Evolutionary conservation across 2,888 invertebrate species (phyloP).

Genomic region (Notocelia uddmanniana): DNA sequence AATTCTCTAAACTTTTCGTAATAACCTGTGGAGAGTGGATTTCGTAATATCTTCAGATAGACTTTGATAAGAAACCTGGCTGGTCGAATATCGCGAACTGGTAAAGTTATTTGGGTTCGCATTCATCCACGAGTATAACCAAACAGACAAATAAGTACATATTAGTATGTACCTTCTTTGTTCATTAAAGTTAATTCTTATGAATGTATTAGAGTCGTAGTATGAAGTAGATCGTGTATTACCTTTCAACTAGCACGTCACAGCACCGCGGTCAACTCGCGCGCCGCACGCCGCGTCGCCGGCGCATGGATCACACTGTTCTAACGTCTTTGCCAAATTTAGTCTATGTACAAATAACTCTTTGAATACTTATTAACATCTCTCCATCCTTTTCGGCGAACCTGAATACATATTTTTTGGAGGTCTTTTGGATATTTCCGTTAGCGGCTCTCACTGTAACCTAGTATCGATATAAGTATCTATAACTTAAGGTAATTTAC

Average conservation of each 20-base stretch:
- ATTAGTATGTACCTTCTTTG: slow-evolving; percentile 49
- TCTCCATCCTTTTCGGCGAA: slow-evolving; percentile 65
- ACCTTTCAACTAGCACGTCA: slow-evolving; percentile 53
- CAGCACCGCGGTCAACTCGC: slow-evolving; percentile 47
- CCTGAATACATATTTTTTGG: slow-evolving; percentile 75
- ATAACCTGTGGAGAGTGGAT: not conserved
- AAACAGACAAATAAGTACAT: slow-evolving; percentile 56
- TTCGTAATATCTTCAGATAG: not conserved
- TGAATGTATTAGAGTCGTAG: slow-evolving; percentile 60
- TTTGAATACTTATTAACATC: slow-evolving; percentile 55
- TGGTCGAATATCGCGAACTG: slow-evolving; percentile 15
- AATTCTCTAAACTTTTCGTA: no score
- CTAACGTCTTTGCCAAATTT: slow-evolving; percentile 64
- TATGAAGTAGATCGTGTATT: slow-evolving; percentile 59
- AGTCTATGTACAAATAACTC: slow-evolving; percentile 59
- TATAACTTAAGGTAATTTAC: slow-evolving; percentile 61
- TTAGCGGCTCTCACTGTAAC: slow-evolving; percentile 71
- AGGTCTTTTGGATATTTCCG: slow-evolving; percentile 80
- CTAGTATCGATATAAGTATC: slow-evolving; percentile 64
- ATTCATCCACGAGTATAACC: slow-evolving; percentile 31
- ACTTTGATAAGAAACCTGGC: not conserved
- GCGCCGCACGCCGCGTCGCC: slow-evolving; percentile 44
- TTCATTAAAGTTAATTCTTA: slow-evolving; percentile 57
- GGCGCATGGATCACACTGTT: slow-evolving; percentile 45
- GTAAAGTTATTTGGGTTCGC: slow-evolving; percentile 21